Evolutionary conservation across 2,113 vertebrate species (phyloP), one percentile per base, ranked within the genome.

Genomic region (Athene noctua): DNA sequence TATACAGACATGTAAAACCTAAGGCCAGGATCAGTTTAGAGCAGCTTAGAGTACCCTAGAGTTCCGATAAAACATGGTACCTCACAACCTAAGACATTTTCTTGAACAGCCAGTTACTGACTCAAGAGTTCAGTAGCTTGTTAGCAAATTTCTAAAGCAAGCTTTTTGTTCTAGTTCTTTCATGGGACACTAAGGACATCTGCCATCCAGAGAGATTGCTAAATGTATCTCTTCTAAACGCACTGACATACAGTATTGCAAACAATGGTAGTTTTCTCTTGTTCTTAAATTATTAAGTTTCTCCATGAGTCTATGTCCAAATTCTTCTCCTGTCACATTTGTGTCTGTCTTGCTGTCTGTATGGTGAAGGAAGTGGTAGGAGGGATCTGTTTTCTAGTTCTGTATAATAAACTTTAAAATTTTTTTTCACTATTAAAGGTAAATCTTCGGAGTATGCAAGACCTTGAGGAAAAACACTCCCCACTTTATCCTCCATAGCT

Each of bases 121-220:
- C 57, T 91, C 73, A 75, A 75, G 90, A 84, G 79, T 82, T 82
- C 2, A 5, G 42, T 51, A 55, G 62, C 88, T 87, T 79, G 27
- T 94, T 91, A 89, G 52, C 32, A 62, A 36, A 13, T 86, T 85
- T 91, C 47, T 79, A 47, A 94, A 96, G 38, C 42, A 80, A 74
- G 55, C 61, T 85, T 94, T 92, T 94, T 58, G 29, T 88, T 92
- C 73, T 49, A 67, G 57, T 40, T 85, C 44, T 92, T 91, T 79
- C 23, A 15, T 80, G 58, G 58, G 70, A 72, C 79, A 83, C 38
- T 73, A 73, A 78, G 10, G 75, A 17, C 59, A 94, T 88, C 73
- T 91, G 84, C 85, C 65, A 68, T 82, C 57, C 66, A 93, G 73
- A 58, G 63, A 80, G 73, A 81, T 95, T 94, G 94, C 71, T 92